Evolutionary conservation across 30 jellyfish, hydroid and myxozoan genomes (phyloP), one percentile per base, ranked within the genome.

Genomic region (Aurelia sp.): DNA sequence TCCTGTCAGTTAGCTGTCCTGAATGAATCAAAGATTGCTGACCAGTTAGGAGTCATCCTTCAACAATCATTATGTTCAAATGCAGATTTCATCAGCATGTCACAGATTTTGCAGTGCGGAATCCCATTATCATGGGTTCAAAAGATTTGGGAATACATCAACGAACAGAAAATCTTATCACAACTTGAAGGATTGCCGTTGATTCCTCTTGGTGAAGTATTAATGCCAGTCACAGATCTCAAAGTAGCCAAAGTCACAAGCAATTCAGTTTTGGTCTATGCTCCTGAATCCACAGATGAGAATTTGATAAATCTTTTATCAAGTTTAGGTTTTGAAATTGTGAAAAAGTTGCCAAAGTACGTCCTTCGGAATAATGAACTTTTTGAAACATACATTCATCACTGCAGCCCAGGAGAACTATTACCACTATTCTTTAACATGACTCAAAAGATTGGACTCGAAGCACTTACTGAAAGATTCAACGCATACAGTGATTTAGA

Each of bases 151-250:
- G 72, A 38, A 16, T 61, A 89, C 58, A 38, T 53, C 31, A 66
- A 65, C 13, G 44, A 40, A 24, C 38, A 58, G 31, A 61, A 80
- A 4, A 64, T 68, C 18, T 13, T 81, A 3, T 65, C n/a, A 30
- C 5, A 40, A 17, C 52, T 90, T 20, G 84, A 82, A 13, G 97
- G 97, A n/a, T 19, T 90, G 50, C 91, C 94, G 5, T 20, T 90
- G 7, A 73, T 90, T 13, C 94, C 91, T 6, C 18, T 75, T 55
- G 67, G 68, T 17, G 55, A 55, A 50, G 17, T 20, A 8, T 16
- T 17, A 15, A 8, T 30, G 12, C 0, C 51, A 47, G 15, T 5
- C 9, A 51, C 57, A n/a, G 55, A 44, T 44, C 55, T 44, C 84
- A 72, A 44, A 4, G 44, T 33, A 51, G 74, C 59, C 38, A 57